Evolutionary conservation across 2,888 invertebrate species (phyloP), one percentile per base, ranked within the genome.

Genomic region (Drosophila imparisetae): DNA sequence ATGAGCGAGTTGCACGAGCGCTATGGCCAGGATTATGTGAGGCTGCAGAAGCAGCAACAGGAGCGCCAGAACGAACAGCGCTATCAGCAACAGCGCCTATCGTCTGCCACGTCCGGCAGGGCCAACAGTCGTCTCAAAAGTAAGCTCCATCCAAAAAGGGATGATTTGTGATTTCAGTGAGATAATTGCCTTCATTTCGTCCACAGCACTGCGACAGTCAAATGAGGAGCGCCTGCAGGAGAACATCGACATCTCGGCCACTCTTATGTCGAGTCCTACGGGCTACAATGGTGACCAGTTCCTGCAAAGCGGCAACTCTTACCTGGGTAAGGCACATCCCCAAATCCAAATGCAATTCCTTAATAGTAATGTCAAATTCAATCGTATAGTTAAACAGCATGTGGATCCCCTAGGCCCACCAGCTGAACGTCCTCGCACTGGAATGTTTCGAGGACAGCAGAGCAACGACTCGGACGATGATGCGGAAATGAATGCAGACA

Each of bases 1-100:
- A 94, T 99, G 90, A 95, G 96, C 45, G 99, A 99, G 91, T 96
- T 98, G 0, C 85, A 92, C 60, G 96, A 96, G 75, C 95, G 96
- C 27, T 99, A 98, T 94, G 95, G 96, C 0, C 94, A 95, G 40
- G 98, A 98, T 91, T 94, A 98, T 91, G 97, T 97, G 86, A 96
- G 97, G 73, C 95, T 93, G 27, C 92, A 93, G 30, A 92, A 92
- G 48, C 84, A 91, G 13, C 87, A 91, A 32, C 81, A 82, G 55
- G 92, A 93, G 45, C 81, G 91, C 0, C 90, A 89, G 40, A 90
- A 84, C 52, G 90, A 92, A 18, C 92, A 91, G 50, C 90, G 90
- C 38, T 81, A 90, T 75, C 81, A 92, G 72, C 87, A 92, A 80
- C 79, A 92, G 75, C 78, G 90, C 0, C 61, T 92, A 5, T 86